A percentile compares a stretch with the other conserved stretches of the same genome.
Evolutionary conservation across 2,888 invertebrate genomes (phyloP).

Genomic region (Zeuzera pyrina): DNA sequence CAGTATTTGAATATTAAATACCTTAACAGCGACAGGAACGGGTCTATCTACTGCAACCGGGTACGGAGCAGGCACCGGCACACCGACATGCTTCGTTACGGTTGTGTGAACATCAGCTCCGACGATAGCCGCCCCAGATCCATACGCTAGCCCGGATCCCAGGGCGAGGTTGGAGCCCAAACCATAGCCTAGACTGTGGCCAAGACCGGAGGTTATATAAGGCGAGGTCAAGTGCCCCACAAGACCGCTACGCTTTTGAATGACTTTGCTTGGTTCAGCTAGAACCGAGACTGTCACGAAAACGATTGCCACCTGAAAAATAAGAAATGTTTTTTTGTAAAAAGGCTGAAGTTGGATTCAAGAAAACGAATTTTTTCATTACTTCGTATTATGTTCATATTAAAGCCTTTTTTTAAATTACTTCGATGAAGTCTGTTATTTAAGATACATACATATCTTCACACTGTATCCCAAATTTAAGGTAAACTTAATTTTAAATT

Average conservation of each 20-base stretch:
- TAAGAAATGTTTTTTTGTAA: too few species aligned
- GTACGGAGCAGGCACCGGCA: constrained; percentile 62
- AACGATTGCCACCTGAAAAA: constrained; percentile 46
- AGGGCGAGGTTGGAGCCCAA: constrained; percentile 19
- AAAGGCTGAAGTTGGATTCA: too few species aligned
- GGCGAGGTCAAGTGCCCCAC: constrained; percentile 41
- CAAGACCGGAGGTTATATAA: constrained; percentile 20
- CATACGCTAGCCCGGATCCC: constrained; percentile 16
- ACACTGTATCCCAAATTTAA: too few species aligned
- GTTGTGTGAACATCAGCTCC: constrained; percentile 66
- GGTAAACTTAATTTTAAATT: too few species aligned
- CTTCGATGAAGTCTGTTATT: too few species aligned
- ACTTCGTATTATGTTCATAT: too few species aligned
- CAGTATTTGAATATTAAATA: too few species aligned
- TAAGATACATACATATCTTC: too few species aligned
- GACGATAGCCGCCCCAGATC: constrained; percentile 32
- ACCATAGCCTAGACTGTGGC: constrained; percentile 20
- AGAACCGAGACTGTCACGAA: constrained; percentile 49
- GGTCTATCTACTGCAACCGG: constrained; percentile 64
- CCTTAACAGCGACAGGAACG: constrained; percentile 58
- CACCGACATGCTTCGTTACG: constrained; percentile 62
- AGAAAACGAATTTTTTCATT: too few species aligned
- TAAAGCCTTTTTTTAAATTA: too few species aligned
- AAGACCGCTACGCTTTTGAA: constrained; percentile 58
- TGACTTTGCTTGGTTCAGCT: constrained; percentile 56